Conservation (phyloP, 2,888 invertebrate species). For the Bibio marci region DNA sequence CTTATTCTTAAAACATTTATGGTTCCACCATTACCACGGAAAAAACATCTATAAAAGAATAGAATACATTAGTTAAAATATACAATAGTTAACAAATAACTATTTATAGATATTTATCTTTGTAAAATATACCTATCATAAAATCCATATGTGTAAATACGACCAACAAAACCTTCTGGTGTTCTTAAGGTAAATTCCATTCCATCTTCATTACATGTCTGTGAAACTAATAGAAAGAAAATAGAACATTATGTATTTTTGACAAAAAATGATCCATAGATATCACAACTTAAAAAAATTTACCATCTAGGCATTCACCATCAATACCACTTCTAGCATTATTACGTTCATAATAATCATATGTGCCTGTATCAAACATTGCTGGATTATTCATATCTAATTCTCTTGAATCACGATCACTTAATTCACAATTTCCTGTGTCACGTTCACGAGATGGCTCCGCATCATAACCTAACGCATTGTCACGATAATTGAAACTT, state of each 20-base stretch:
- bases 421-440: conserved; percentile 61
- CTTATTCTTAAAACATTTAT: conserved; percentile 69
- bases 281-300: too few species aligned
- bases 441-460: conserved; percentile 39
- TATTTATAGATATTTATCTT: background rate
- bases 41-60: conserved; percentile 47
- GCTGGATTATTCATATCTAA: conserved; percentile 71
- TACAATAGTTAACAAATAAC: background rate
- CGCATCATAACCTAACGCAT: conserved; percentile 17
- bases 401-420: conserved; percentile 70
- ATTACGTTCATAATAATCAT: conserved; percentile 71
- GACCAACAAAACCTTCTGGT: conserved; percentile 74
- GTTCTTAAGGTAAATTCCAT: conserved; percentile 84
- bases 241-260: too few species aligned
- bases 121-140: conserved; percentile 42
- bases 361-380: conserved; percentile 71
- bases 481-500: conserved; percentile 70
- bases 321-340: conserved; percentile 51
- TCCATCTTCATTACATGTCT: conserved; percentile 83
- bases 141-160: conserved; percentile 83
- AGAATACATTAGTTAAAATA: background rate
- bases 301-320: conserved; percentile 73
- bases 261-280: too few species aligned
- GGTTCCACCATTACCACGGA: conserved; percentile 76
- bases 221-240: conserved; percentile 58